Base-by-base conservation (phyloP, 2,888 invertebrate species). In the Oscheius myriophilus region DNA sequence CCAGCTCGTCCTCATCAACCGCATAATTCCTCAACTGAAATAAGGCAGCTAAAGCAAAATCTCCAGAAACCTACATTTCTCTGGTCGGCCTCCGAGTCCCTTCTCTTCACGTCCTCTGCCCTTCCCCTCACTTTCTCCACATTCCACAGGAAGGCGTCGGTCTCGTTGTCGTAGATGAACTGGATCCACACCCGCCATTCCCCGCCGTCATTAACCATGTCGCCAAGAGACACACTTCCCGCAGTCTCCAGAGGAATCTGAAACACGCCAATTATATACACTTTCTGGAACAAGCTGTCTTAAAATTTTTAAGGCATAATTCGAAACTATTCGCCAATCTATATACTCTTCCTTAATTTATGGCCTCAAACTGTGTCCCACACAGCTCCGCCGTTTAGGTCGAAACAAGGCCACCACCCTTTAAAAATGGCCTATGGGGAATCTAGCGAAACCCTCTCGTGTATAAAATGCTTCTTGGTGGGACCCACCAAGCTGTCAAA, bases 121-220 rank as follows among this genome's bases (percentile, higher is more conserved):
- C 23, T 41, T 7, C 57, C 57, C 18, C 57, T 39, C 11, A 57
- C 43, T 42, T 57, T 57, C 21, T 42, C 14, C 11, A 39, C 43
- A 12, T 57, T 25, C 57, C 57, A 57, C 9, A 21, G 43, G 21
- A 3, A 57, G n/a, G 26, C 54, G 33, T 54, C 26, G 7, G n/a
- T 9, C 12, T 41, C 39, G 1, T 4, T 39, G 21, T 57, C 9
- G 21, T 57, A 14, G 21, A 9, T 16, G 57, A n/a, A 57, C 25
- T 42, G 57, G 14, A 57, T 39, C 57, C 57, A 57, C 16, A 43
- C 42, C 4, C 57, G n/a, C 57, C 57, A 57, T 1, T 18, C 57
- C 1, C 41, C 18, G 21, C 41, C 9, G 9, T n/a, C 41, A 16
- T 39, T 18, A 14, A 14, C 18, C 43, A 57, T 57, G 14, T 57